Percentiles rank a stretch among this genome's conserved stretches.
phyloP scores from a whole-genome alignment of 2,888 invertebrate genomes.

The Nebria brevicollis region DNA sequence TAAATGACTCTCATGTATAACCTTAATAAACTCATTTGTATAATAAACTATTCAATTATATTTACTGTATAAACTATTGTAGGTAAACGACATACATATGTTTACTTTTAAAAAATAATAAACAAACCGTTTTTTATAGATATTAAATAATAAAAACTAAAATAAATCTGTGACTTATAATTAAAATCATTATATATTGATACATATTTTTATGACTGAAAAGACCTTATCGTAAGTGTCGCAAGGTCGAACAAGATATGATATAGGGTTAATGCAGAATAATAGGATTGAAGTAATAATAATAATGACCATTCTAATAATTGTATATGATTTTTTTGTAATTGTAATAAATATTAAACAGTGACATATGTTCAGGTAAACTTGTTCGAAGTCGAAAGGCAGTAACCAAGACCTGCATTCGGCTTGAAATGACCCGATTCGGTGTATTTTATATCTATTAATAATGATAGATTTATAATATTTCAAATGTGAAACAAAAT shows the following conservation, averaged over 20 bases:
- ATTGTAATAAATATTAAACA: neutral
- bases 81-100: neutral
- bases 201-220: neutral
- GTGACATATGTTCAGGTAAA: slow-evolving; percentile 24
- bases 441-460: neutral
- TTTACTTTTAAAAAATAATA: no score
- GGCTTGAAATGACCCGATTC: slow-evolving; percentile 40
- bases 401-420: slow-evolving; percentile 45
- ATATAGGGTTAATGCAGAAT: slow-evolving; percentile 11
- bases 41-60: neutral
- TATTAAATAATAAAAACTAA: neutral
- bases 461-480: neutral
- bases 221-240: neutral
- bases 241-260: slow-evolving; percentile 23
- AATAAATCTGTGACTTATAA: neutral
- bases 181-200: neutral
- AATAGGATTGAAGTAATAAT: neutral
- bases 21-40: neutral
- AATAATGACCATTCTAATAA: slow-evolving; percentile 34
- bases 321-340: neutral
- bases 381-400: slow-evolving; percentile 43
- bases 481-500: neutral
- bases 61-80: neutral
- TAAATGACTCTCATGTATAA: neutral
- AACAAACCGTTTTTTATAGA: no score